Conservation (phyloP, 2,888 invertebrate species). For the Shargacucullia verbasci region DNA sequence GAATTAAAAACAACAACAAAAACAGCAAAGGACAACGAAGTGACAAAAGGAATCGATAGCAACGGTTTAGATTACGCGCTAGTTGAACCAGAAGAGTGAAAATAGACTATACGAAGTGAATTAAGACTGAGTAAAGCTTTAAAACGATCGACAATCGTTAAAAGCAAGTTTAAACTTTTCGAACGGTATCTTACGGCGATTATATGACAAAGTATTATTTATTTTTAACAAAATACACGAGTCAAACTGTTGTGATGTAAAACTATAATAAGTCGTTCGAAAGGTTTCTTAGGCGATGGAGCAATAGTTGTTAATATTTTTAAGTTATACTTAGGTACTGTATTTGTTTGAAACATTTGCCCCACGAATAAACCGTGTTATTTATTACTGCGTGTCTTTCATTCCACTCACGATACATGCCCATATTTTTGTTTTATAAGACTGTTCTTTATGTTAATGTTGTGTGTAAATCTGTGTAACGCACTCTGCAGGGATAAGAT, state of each 20-base stretch:
- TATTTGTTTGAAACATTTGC: conserved; percentile 67
- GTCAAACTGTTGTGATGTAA: conserved; percentile 20
- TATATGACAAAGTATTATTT: conserved; percentile 31
- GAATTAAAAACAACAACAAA: conserved; percentile 79
- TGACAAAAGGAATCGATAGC: conserved; percentile 75
- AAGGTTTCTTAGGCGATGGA: conserved; percentile 28
- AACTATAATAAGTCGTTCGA: conserved; percentile 34
- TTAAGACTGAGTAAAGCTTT: conserved; percentile 78
- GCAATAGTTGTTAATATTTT: conserved; percentile 40
- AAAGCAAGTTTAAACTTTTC: conserved; percentile 47
- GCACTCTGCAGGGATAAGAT: conserved; percentile 48
- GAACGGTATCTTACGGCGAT: conserved; percentile 62
- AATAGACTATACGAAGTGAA: conserved; percentile 45
- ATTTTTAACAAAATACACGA: conserved; percentile 13
- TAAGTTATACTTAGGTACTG: conserved; percentile 32
- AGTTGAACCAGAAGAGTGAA: conserved; percentile 74
- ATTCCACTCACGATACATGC: conserved; percentile 48
- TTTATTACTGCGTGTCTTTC: conserved; percentile 75
- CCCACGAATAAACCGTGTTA: conserved; percentile 78
- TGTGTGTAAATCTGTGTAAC: conserved; percentile 58
- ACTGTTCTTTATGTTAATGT: conserved; percentile 60
- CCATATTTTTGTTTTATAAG: conserved; percentile 62
- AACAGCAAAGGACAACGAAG: conserved; percentile 81
- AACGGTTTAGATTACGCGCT: conserved; percentile 78
- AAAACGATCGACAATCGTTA: conserved; percentile 43